Base-by-base conservation (phyloP, 2,888 invertebrate genomes). In the Hirtodrosophila confusa region DNA sequence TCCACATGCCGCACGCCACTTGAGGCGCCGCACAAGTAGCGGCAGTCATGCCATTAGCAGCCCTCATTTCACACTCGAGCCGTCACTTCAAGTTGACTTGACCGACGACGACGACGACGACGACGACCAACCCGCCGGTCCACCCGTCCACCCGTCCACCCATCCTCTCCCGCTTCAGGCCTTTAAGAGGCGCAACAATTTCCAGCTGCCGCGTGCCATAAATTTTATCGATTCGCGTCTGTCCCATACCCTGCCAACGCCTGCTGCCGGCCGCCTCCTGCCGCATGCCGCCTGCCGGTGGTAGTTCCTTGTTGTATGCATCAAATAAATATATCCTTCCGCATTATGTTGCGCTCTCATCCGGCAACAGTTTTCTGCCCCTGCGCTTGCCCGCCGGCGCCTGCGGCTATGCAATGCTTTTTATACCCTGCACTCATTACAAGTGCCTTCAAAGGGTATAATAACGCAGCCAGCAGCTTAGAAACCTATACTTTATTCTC, bases 241-340 rank as follows among this genome's bases (percentile, higher is more conserved):
- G 6, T 27, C 27, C 27, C 27, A 5, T 4, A 27, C 31, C 6
- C 27, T 31, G 9, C 40, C 5, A 27, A 27, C 27, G 27, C 10
- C 43, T 35, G 11, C 35, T 29, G 33, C 12, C 33, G 35, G 49
- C 43, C 33, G 7, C 17, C 43, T 33, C 53, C 55, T 37, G 49
- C 12, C 35, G n/a, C n/a, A n/a, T 37, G 23, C 24, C 24, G 61
- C 45, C 55, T 40, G 55, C 56, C 68, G 73, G 69, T 79, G 61
- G 66, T 67, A 53, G 72, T 48, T 67, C 36, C 50, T 31, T 23
- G n/a, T 45, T 58, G 40, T n/a, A 69, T 78, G 86, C 88, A 86
- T 85, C 78, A 80, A 73, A 78, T 88, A 88, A 86, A 84, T 88
- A 86, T 78, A 88, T 86, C 88, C 85, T 84, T 86, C 85, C 87